A percentile compares a stretch with the other conserved stretches of the same genome.
Evolutionary conservation across 2,113 vertebrate species (phyloP).

Genomic region (Paracanthobrama guichenoti): DNA sequence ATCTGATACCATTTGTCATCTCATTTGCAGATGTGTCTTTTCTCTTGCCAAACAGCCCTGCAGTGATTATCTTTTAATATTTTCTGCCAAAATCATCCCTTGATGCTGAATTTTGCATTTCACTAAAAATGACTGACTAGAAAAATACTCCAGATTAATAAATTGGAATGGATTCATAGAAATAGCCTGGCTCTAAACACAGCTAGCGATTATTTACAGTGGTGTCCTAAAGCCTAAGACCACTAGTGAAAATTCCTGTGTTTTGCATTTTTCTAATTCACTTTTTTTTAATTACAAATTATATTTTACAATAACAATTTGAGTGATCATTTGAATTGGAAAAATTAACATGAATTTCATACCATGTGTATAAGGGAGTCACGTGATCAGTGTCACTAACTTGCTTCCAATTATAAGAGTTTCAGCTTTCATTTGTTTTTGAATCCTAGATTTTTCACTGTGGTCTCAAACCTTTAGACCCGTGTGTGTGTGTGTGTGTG

Average conservation of each 20-base stretch:
- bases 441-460: not conserved
- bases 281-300: not conserved
- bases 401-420: not conserved
- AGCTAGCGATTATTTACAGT: not conserved
- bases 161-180: not conserved
- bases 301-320: too few species aligned
- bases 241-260: not conserved
- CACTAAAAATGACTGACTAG: not conserved
- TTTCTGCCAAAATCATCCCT: conserved; percentile 1
- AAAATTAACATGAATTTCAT: not conserved
- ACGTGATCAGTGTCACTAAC: not conserved
- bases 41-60: conserved; percentile 27
- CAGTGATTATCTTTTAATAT: conserved; percentile 20
- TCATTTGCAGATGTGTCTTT: conserved; percentile 13
- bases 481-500: not conserved
- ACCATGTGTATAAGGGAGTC: not conserved
- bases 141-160: not conserved
- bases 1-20: conserved; percentile 20
- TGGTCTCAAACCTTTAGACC: not conserved
- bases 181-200: conserved; percentile 1
- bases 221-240: not conserved
- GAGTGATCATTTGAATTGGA: not conserved
- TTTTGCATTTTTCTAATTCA: not conserved
- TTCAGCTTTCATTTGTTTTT: not conserved
- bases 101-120: not conserved